phyloP scores from a whole-genome alignment of 1,140 invertebrate genomes.

The Lucilia cuprina region DNA sequence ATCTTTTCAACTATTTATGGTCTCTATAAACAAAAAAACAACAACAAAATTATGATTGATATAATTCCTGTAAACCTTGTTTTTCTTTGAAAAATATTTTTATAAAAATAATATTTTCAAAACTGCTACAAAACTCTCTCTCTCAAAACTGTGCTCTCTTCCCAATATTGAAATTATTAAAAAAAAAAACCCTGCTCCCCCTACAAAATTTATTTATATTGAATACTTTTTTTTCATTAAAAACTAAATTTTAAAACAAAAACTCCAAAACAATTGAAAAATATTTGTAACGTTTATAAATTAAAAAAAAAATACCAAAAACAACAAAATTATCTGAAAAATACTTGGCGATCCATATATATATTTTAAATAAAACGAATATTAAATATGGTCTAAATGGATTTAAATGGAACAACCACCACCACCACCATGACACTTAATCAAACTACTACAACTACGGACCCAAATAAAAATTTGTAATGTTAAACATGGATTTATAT shows the following conservation, averaged over 20 bases:
- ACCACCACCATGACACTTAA: background rate
- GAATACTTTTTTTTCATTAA: background rate
- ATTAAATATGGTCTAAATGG: conserved; percentile 35
- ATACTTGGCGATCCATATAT: conserved; percentile 61
- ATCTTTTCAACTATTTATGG: conserved; percentile 35
- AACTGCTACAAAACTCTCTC: background rate
- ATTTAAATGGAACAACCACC: conserved; percentile 38
- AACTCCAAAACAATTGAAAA: background rate
- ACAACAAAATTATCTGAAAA: conserved; percentile 47
- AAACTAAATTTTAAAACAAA: background rate
- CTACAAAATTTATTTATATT: background rate
- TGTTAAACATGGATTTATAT: background rate
- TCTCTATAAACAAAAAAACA: conserved; percentile 42
- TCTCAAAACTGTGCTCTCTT: too few species aligned
- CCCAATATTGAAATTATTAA: too few species aligned
- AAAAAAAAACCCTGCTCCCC: background rate
- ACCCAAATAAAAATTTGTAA: background rate
- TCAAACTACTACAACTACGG: background rate
- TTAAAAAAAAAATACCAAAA: conserved; percentile 35
- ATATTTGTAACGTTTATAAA: conserved; percentile 7
- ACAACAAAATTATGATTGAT: conserved; percentile 36
- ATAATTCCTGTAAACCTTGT: background rate
- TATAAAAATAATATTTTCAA: conserved; percentile 16
- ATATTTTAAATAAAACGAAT: conserved; percentile 42
- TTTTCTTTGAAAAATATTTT: background rate